phyloP scores from a whole-genome alignment of 2,113 vertebrate genomes.

The Thermophis baileyi region DNA sequence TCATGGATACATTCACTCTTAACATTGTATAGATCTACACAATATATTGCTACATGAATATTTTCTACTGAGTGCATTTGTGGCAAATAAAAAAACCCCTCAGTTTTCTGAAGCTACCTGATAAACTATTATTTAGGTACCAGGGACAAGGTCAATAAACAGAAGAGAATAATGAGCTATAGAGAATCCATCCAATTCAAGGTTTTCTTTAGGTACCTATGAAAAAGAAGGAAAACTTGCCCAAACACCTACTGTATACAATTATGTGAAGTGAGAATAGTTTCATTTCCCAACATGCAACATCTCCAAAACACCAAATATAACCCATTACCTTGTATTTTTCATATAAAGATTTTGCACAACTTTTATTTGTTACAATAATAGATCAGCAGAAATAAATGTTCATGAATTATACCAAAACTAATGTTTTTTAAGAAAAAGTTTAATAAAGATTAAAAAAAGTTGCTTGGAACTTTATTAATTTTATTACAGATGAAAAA shows the following conservation, averaged over 20 bases:
- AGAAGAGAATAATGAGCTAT: background rate
- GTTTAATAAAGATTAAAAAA: background rate
- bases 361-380: background rate
- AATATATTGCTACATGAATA: background rate
- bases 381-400: no score
- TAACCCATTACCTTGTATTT: background rate
- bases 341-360: background rate
- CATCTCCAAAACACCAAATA: background rate
- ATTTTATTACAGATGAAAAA: background rate
- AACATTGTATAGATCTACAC: background rate
- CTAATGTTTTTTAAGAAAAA: background rate
- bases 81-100: background rate
- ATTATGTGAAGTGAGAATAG: background rate
- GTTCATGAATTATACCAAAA: background rate
- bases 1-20: background rate
- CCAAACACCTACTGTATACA: background rate
- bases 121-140: background rate
- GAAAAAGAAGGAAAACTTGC: background rate
- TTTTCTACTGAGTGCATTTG: background rate
- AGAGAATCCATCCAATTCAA: background rate
- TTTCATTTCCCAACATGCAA: background rate
- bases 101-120: background rate
- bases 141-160: background rate
- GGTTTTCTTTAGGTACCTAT: background rate
- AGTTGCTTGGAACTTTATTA: background rate